phyloP scores from a whole-genome alignment of 2,113 vertebrate species.

The Cisticola juncidis region DNA sequence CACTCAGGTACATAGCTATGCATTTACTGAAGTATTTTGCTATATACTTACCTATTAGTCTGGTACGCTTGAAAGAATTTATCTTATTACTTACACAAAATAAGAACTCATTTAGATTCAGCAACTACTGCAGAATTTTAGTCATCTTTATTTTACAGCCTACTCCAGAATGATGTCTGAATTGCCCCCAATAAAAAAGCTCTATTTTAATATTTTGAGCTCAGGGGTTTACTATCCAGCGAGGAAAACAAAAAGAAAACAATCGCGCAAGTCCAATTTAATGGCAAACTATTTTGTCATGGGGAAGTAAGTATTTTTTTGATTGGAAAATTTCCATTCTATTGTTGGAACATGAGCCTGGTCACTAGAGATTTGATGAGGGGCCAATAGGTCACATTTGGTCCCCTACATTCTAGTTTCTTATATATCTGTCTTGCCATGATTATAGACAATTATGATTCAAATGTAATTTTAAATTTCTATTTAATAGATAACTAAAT shows the following conservation, averaged over 20 bases:
- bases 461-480: not conserved
- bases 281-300: not conserved
- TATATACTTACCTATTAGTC: not conserved
- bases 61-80: not conserved
- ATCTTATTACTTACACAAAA: not conserved
- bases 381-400: not conserved
- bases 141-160: not conserved
- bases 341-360: not conserved
- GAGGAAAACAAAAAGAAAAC: not conserved
- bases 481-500: not conserved
- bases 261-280: not conserved
- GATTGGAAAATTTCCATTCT: not conserved
- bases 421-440: not conserved
- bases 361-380: not conserved
- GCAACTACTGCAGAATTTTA: not conserved
- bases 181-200: not conserved
- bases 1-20: not conserved
- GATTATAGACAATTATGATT: not conserved
- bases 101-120: not conserved
- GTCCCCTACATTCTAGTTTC: not conserved
- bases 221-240: not conserved
- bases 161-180: not conserved
- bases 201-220: not conserved
- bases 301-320: not conserved
- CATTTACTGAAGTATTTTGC: not conserved